phyloP scores from a whole-genome alignment of 1,140 invertebrate genomes.

The Hyles euphorbiae region DNA sequence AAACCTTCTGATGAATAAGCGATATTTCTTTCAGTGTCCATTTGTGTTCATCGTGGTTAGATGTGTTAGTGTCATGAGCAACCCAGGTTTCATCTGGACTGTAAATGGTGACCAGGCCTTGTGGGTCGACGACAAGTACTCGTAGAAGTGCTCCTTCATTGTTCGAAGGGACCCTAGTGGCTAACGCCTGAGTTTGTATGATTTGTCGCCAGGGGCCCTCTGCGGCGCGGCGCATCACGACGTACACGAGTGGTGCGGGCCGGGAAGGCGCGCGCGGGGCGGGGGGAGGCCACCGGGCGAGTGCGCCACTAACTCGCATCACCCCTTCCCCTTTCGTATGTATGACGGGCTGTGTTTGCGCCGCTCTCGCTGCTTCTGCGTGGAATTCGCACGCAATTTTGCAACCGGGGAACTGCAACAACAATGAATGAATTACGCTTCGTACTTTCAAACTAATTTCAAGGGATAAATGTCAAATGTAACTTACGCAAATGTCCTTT shows the following conservation, averaged over 20 bases:
- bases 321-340: conserved; percentile 81
- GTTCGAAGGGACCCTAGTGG: conserved; percentile 77
- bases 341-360: conserved; percentile 80
- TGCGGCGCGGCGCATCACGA: conserved; percentile 79
- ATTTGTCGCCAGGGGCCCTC: conserved; percentile 81
- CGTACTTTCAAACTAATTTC: neutral
- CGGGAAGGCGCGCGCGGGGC: conserved; percentile 69
- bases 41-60: conserved; percentile 69
- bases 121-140: conserved; percentile 80
- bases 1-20: conserved; percentile 81
- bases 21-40: conserved; percentile 81
- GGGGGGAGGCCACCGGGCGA: conserved; percentile 78
- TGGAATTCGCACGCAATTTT: conserved; percentile 82
- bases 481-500: conserved; percentile 83
- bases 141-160: conserved; percentile 77
- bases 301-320: conserved; percentile 75
- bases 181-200: conserved; percentile 78
- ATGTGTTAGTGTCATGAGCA: conserved; percentile 76
- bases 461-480: neutral
- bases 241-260: conserved; percentile 79
- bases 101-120: conserved; percentile 81
- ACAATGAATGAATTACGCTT: too few species aligned
- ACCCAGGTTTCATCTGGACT: conserved; percentile 80
- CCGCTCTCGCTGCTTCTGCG: conserved; percentile 75
- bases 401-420: conserved; percentile 81